Conservation (phyloP, 2,797 vertebrate genomes). For the Varecia variegata region DNA sequence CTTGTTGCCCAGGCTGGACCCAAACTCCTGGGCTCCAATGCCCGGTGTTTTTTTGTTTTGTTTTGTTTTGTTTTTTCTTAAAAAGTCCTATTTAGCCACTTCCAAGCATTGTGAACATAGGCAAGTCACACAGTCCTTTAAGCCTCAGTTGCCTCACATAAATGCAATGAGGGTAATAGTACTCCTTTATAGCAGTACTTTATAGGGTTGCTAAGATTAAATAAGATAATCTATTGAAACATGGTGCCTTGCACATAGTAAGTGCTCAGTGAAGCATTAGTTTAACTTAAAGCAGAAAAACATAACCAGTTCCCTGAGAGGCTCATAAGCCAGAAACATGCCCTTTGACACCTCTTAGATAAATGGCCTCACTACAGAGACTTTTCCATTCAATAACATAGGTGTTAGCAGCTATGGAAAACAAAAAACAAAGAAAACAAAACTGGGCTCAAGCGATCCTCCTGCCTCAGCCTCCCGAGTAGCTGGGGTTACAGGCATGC, state of each 20-base stretch:
- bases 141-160: background rate
- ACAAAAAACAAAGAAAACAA: too few relatives aligned
- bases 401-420: background rate
- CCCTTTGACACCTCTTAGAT: background rate
- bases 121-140: background rate
- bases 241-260: background rate
- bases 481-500: background rate
- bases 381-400: background rate
- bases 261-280: background rate
- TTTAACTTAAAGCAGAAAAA: background rate
- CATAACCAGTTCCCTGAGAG: background rate
- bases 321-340: background rate
- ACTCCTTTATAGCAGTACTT: background rate
- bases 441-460: background rate
- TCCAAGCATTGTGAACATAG: background rate
- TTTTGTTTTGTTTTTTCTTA: too few relatives aligned
- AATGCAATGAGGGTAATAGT: background rate
- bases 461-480: background rate
- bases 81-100: background rate
- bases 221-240: background rate
- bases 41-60: too few relatives aligned
- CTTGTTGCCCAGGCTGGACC: background rate
- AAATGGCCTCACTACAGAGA: background rate
- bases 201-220: background rate
- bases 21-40: background rate